Base-by-base conservation (phyloP, 2,797 vertebrate species). In the Gymnoscopelus braueri region DNA sequence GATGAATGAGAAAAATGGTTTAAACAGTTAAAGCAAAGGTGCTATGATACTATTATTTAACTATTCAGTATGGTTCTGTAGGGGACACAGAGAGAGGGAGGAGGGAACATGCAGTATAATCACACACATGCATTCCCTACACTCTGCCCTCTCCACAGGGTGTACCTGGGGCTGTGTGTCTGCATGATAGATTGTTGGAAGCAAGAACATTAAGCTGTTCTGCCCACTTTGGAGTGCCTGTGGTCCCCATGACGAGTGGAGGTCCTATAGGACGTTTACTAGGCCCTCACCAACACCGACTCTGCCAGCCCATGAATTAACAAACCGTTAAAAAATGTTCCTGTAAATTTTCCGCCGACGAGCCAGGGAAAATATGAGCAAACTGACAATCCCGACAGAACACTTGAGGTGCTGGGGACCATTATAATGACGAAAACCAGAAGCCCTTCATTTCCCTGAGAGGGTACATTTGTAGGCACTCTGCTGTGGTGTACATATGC, bases 261-360 rank as follows among this genome's bases (percentile, higher is more conserved):
- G 73, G 71, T 67, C 79, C 71, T 81, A 73, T 71, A 78, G 74
- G 61, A 86, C 74, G 75, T 85, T 91, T 86, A 88, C 83, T 81
- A 69, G 79, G 69, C 79, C 89, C 81, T 74, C 63, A 82, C 60
- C 74, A 82, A 78, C 84, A 79, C 75, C 23, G 67, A 69, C 78
- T 76, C 72, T 77, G 85, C 82, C 79, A 80, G 76, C 78, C 81
- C 71, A 81, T 86, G 78, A 88, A 87, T 87, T 84, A 89, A 88
- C 82, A 87, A 87, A 88, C 74, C 80, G 75, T 79, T 87, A 72
- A 90, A 89, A 9, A 87, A 47, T 8, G 44, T 72, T 88, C 77
- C 83, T 78, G 75, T 89, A 91, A 84, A 86, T 84, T 69, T 84
- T 81, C 67, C 52, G 26, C 75, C 72, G 75, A 80, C 71, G 58